A percentile compares a stretch with the other conserved stretches of the same genome.
These are phyloP conservation scores for Nibea coibor DNA, from an alignment of 2,113 vertebrate species.

Conservation along the genomic window DNA sequence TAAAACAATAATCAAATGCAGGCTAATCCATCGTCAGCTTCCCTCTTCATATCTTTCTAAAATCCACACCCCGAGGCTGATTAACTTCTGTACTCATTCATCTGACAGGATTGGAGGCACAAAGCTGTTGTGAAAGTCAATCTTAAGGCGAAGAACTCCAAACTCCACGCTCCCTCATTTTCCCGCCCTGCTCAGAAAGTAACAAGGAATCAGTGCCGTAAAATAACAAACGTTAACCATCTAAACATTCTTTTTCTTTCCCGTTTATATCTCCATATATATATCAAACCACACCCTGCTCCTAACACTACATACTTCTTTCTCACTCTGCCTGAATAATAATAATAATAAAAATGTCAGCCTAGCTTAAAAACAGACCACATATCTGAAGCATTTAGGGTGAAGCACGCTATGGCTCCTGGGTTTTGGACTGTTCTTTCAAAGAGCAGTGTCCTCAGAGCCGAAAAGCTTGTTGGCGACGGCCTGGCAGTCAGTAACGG, in stretches of 20 bases:
- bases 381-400: constrained; percentile 31
- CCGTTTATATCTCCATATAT: constrained; percentile 14
- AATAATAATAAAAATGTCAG: constrained; percentile 30
- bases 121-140: neutral
- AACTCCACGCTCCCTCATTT: neutral
- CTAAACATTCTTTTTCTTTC: constrained; percentile 53
- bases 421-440: constrained; percentile 45
- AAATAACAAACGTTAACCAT: constrained; percentile 26
- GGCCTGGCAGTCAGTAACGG: constrained; percentile 86
- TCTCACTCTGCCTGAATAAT: constrained; percentile 18
- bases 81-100: neutral
- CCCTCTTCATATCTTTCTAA: constrained; percentile 18
- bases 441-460: constrained; percentile 92
- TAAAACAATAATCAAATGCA: constrained; percentile 17
- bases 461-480: constrained; percentile 91
- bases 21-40: neutral
- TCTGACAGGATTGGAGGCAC: constrained; percentile 14
- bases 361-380: constrained; percentile 43
- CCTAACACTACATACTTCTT: constrained; percentile 47
- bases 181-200: neutral
- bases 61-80: constrained; percentile 6
- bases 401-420: constrained; percentile 29
- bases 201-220: neutral
- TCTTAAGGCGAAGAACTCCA: constrained; percentile 41
- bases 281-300: constrained; percentile 26